Evolutionary conservation across 2,888 invertebrate species (phyloP).

Genomic region (Drosophila formosana): DNA sequence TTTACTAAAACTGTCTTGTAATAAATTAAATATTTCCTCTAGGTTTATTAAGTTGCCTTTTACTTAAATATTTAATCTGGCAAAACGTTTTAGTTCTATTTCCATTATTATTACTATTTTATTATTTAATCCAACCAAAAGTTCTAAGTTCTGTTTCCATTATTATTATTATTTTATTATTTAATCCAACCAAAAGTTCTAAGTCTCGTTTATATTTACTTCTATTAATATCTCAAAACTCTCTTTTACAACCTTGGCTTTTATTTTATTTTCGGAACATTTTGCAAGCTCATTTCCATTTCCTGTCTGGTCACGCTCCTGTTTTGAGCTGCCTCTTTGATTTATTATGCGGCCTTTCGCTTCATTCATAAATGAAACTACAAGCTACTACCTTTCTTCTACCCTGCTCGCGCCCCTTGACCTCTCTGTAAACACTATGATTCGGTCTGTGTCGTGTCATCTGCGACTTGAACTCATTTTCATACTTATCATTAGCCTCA

Average conservation of each 20-base stretch:
- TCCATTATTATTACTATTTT: too few species aligned
- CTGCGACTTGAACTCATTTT: constrained; percentile 76
- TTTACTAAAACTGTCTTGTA: too few species aligned
- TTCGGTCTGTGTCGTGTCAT: constrained; percentile 69
- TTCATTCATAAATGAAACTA: constrained; percentile 77
- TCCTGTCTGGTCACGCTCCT: constrained; percentile 70
- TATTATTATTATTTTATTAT: too few species aligned
- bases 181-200: too few species aligned
- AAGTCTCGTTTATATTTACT: neutral
- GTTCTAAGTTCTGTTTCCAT: too few species aligned
- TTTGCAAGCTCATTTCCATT: constrained; percentile 69
- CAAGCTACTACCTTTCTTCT: constrained; percentile 12
- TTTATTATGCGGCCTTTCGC: constrained; percentile 62
- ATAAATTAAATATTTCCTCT: too few species aligned
- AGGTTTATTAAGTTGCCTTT: too few species aligned
- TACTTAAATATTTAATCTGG: too few species aligned
- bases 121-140: too few species aligned
- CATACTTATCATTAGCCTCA: constrained; percentile 79
- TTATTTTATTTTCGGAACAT: constrained; percentile 23
- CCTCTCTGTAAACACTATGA: neutral
- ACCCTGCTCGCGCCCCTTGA: neutral
- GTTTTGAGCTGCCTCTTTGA: constrained; percentile 49
- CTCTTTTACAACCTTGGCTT: neutral
- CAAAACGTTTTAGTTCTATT: too few species aligned
- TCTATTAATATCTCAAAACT: neutral